phyloP scores from a whole-genome alignment of 2,888 invertebrate genomes.

The Euspilapteryx auroguttella region DNA sequence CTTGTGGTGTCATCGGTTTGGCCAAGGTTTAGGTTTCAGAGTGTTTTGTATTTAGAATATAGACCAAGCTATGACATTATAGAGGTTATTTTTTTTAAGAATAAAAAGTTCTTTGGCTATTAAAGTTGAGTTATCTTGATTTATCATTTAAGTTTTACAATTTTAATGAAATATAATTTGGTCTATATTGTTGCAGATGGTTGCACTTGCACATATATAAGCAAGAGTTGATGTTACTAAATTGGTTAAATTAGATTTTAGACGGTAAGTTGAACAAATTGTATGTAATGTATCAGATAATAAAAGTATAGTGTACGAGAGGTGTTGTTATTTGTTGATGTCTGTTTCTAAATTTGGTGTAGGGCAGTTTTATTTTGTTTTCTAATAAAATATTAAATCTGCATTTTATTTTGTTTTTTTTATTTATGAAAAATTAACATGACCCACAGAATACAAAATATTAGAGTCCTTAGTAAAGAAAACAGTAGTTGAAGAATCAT shows the following conservation, averaged over 20 bases:
- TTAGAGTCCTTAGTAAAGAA: slow-evolving; percentile 23
- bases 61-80: no score
- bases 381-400: background rate
- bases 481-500: slow-evolving; percentile 28
- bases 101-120: background rate
- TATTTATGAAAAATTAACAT: slow-evolving; percentile 42
- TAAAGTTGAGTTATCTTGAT: background rate
- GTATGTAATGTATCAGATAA: no score
- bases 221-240: no score
- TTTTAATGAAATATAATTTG: no score
- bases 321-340: no score
- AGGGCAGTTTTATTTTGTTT: slow-evolving; percentile 18
- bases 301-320: no score
- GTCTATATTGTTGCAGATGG: background rate
- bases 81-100: background rate
- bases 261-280: no score
- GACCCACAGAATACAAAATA: slow-evolving; percentile 24
- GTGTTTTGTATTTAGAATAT: no score
- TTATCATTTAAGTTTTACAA: no score
- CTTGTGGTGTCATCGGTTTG: slow-evolving; percentile 87
- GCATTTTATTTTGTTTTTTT: no score
- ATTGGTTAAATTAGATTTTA: no score
- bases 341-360: slow-evolving; percentile 22
- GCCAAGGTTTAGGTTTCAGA: slow-evolving; percentile 19
- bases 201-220: no score